Evolutionary conservation across 2,113 vertebrate species (phyloP), one percentile per base, ranked within the genome.

Genomic region (Pluvialis apricaria): DNA sequence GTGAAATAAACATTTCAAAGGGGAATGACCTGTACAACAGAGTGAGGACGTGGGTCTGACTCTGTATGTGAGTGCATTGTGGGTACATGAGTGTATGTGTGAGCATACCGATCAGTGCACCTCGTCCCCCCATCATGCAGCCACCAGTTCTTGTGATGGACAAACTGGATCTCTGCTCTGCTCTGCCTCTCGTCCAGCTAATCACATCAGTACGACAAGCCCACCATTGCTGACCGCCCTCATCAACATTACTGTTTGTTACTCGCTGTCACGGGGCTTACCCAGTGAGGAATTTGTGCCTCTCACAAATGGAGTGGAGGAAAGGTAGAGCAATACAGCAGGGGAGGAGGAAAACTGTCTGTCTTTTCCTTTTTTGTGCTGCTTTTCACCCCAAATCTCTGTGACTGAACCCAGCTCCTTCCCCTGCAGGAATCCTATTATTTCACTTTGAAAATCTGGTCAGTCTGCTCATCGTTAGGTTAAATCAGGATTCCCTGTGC

Each of bases 401-500:
- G 42, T 90, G 57, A 31, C 38, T 1, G 2, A 82, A 44, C 60
- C 49, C 8, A 72, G 24, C 32, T 88, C 36, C 51, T 76, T 82
- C 42, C 58, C 45, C 40, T 1, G 3, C 62, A 89, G 68, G 57
- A 91, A 68, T 91, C 51, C 69, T 38, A 75, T 57, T 96, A 82
- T 89, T 96, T 97, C 73, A 51, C 61, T 92, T 91, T 66, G 81
- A 89, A 95, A 96, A 96, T 87, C 85, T 97, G 91, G 62, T 92
- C 94, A 85, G 54, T 57, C 86, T 95, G 82, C 55, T 94, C 78
- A 80, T 90, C 42, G 7, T 92, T 89, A 77, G 31, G 72, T 93
- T 94, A 96, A 96, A 97, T 94, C 81, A 96, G 85, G 73, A 94
- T 96, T 96, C 80, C 65, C 71, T 92, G 66, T 85, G 71, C 91